phyloP scores from a whole-genome alignment of 2,797 vertebrate genomes.

The Emys orbicularis region DNA sequence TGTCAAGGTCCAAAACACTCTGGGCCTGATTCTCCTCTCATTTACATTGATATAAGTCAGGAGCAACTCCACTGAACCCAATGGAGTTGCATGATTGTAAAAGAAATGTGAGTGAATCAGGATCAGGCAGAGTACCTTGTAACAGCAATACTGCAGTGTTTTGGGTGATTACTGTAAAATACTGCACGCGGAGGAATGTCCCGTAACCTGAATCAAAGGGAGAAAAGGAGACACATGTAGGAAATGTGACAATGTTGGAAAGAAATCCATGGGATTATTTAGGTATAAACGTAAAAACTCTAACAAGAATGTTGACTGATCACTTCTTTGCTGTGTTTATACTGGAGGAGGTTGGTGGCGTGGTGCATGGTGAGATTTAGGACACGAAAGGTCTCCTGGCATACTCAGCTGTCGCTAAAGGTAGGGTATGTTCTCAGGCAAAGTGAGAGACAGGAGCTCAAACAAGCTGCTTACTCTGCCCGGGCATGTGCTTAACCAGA shows the following conservation, averaged over 20 bases:
- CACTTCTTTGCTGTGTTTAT: background rate
- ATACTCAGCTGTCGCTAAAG: background rate
- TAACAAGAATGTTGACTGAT: background rate
- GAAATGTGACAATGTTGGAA: background rate
- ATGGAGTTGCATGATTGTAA: background rate
- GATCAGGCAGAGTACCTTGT: background rate
- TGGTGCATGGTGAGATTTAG: background rate
- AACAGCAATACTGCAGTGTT: background rate
- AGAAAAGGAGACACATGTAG: background rate
- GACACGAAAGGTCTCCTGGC: background rate
- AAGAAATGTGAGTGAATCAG: background rate
- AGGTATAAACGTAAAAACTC: background rate
- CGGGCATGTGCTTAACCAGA: background rate
- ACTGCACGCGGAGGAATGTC: background rate
- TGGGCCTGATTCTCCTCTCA: background rate
- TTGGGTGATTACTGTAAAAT: background rate
- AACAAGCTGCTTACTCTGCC: background rate
- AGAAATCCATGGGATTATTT: background rate
- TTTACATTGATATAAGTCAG: background rate
- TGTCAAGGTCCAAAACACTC: background rate
- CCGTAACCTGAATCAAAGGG: fast-evolving
- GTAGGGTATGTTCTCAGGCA: background rate
- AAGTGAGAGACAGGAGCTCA: background rate
- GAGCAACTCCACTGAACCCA: background rate
- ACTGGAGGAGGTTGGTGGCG: background rate